These are phyloP conservation scores for Pomacea maculata DNA, from an alignment of 1,140 invertebrate genomes.

Conservation along the genomic window DNA sequence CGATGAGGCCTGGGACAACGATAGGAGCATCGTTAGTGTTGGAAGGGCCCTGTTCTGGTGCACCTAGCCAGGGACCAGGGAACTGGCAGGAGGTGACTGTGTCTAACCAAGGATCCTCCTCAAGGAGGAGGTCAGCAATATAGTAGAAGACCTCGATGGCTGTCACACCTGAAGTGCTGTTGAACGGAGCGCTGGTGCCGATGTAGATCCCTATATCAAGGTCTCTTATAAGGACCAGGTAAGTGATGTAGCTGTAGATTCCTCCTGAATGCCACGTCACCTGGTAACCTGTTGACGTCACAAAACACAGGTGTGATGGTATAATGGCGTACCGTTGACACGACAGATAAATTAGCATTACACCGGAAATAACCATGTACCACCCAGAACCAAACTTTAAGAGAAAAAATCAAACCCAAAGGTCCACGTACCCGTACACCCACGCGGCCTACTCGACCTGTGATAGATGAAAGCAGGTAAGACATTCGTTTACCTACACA, in stretches of 20 bases:
- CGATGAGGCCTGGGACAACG: neutral
- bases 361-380: too few relatives aligned
- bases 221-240: neutral
- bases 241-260: constrained; percentile 1
- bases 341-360: too few relatives aligned
- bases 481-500: too few relatives aligned
- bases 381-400: too few relatives aligned
- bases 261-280: constrained; percentile 8
- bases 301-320: too few relatives aligned
- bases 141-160: constrained; percentile 3
- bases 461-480: too few relatives aligned
- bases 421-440: too few relatives aligned
- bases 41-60: neutral
- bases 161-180: too few relatives aligned
- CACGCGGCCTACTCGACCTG: too few relatives aligned
- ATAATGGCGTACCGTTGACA: too few relatives aligned
- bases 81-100: constrained; percentile 27
- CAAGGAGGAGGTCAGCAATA: constrained; percentile 31
- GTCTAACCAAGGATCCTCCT: constrained; percentile 37
- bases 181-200: neutral
- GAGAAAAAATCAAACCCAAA: too few relatives aligned
- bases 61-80: constrained; percentile 27
- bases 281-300: neutral
- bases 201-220: constrained; percentile 14
- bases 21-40: too few relatives aligned